Evolutionary conservation across 2,888 invertebrate species (phyloP), one percentile per base, ranked within the genome.

Genomic region (Tetanocera ferruginea): DNA sequence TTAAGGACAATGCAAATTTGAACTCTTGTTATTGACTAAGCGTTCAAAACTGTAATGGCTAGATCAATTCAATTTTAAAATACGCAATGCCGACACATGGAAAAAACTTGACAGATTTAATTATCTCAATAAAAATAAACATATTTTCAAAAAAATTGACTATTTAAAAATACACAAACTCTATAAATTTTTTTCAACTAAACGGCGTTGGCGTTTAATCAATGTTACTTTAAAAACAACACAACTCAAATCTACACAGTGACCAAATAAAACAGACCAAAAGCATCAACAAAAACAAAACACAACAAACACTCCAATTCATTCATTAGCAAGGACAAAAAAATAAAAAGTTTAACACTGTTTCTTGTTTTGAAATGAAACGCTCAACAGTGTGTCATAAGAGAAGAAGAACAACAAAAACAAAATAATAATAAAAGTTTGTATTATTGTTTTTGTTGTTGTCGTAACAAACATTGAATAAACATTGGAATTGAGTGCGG

Each of bases 401-500:
- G n/a, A 37, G 37, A 5, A n/a, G n/a, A 17, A 19, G 23, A 67
- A 67, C 25, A 25, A 17, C 8, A 25, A 3, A 60, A 60, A 9
- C 9, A 25, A n/a, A n/a, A 55, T 5, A 23, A 23, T 14, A 60
- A 25, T 28, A 60, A 60, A 60, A 60, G 19, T 19, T 31, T 34
- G n/a, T 55, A 25, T 60, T n/a, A 28, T 69, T 69, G 69, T 69
- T 67, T 37, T 23, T 19, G 43, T 67, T 67, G 23, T 28, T 49
- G 28, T 69, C 5, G 51, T 51, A 28, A 34, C 17, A 23, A 51
- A 34, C 51, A 34, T 69, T 69, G 51, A 25, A 69, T 69, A 69
- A 69, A 69, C 69, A 69, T 69, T 69, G 69, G 51, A 28, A 51
- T 51, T 51, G 69, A 69, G 69, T 51, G 69, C 49, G 69, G 69